Evolutionary conservation across 2,113 vertebrate genomes (phyloP).

Genomic region (Campylomormyrus tamandua): DNA sequence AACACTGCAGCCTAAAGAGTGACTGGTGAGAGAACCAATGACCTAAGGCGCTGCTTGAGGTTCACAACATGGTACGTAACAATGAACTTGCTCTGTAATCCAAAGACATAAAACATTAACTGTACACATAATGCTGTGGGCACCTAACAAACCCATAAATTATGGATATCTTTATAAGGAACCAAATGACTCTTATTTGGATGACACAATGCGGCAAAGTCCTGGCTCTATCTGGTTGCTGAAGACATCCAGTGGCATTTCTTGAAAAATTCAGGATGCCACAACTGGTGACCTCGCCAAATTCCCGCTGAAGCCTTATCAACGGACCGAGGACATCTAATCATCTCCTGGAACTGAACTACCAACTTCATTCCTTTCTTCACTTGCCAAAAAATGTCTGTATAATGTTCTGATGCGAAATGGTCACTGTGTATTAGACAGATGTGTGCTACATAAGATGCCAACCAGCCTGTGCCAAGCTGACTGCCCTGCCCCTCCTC

Average conservation of each 20-base stretch:
- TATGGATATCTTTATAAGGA: background rate
- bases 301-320: background rate
- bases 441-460: background rate
- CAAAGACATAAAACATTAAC: background rate
- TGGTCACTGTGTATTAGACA: background rate
- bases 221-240: background rate
- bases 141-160: background rate
- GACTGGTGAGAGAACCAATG: background rate
- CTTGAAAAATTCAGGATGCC: background rate
- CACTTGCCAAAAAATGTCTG: background rate
- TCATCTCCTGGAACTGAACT: background rate
- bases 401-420: background rate
- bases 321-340: background rate
- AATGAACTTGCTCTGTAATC: background rate
- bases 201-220: background rate
- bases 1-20: background rate
- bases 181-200: background rate
- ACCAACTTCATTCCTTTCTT: background rate
- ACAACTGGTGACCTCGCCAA: background rate
- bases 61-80: background rate
- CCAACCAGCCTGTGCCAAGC: background rate
- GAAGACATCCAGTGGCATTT: background rate
- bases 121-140: background rate
- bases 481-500: background rate
- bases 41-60: background rate